Conservation (phyloP, 2,888 invertebrate species). For the Andrena minutula region DNA sequence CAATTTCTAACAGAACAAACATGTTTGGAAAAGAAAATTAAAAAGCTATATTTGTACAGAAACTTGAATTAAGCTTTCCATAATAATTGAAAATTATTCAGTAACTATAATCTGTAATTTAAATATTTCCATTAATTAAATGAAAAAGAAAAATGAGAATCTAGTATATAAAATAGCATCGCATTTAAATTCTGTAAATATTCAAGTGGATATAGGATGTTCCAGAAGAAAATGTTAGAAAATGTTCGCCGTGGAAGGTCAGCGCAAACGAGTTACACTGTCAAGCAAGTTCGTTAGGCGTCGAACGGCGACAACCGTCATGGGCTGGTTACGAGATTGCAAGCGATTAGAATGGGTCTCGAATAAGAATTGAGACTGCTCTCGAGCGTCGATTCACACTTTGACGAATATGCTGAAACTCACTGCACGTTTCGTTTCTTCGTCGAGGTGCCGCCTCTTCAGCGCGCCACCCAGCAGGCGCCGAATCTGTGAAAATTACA, state of each 20-base stretch:
- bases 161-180: not conserved
- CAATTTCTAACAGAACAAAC: not conserved
- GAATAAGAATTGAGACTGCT: not conserved
- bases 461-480: conserved; percentile 90
- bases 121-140: not conserved
- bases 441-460: conserved; percentile 89
- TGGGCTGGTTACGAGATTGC: conserved; percentile 16
- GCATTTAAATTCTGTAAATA: not conserved
- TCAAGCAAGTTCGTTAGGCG: conserved; percentile 36
- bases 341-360: conserved; percentile 21
- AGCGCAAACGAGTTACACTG: not conserved
- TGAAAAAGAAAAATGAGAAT: not conserved
- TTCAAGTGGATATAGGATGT: not conserved
- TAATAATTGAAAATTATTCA: not conserved
- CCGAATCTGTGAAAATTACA: conserved; percentile 87
- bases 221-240: not conserved
- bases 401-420: conserved; percentile 84
- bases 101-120: too few species aligned
- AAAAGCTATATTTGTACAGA: not conserved
- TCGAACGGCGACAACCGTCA: not conserved
- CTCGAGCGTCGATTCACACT: conserved; percentile 1
- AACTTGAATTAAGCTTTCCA: not conserved
- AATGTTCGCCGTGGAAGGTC: not conserved
- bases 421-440: conserved; percentile 89
- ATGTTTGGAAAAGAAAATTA: not conserved